Base-by-base conservation (phyloP, 2,888 invertebrate species). In the Tubulanus polymorphus region DNA sequence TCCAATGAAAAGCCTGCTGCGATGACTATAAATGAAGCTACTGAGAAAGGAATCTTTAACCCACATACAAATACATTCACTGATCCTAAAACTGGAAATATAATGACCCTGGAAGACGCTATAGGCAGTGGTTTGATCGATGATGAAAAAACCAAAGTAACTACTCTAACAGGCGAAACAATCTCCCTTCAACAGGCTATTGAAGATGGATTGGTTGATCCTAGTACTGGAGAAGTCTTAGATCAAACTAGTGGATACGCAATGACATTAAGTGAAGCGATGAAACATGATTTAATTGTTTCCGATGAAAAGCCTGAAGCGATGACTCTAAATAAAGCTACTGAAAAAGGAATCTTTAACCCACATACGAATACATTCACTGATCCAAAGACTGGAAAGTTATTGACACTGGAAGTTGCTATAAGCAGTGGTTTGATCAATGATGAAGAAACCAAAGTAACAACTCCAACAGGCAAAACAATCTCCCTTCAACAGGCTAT, bases 291-390 rank as follows among this genome's bases (percentile, higher is more conserved):
- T 3, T 5, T 47, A 5, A 47, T 47, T 26, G 48, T 41, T 23
- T 20, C 20, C 23, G 41, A 41, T 41, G 41, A 41, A 41, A 41
- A 41, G 23, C 41, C 41, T 8, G 41, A 23, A 5, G 86, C 57
- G 32, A 18, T 41, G 41, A 41, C 41, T 23, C 41, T 57, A 27
- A 49, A 58, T 20, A 62, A 66, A 25, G 66, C 66, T 23, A 50
- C 57, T 35, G 56, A 61, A 25, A 45, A 54, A 28, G 61, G 93
- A 74, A 84, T 94, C 50, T 88, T 87, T 79, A 92, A 93, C 72
- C 91, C 93, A 1, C 90, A 91, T 75, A 87, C 88, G 76, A 72
- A 88, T 85, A 73, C 85, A 26, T 65, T 93, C 72, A 83, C 91
- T 72, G 90, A 92, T 91, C 91, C 1, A 85, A 87, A 71, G 85